Conservation (phyloP, 2,797 vertebrate species). For the Synanceia verrucosa region DNA sequence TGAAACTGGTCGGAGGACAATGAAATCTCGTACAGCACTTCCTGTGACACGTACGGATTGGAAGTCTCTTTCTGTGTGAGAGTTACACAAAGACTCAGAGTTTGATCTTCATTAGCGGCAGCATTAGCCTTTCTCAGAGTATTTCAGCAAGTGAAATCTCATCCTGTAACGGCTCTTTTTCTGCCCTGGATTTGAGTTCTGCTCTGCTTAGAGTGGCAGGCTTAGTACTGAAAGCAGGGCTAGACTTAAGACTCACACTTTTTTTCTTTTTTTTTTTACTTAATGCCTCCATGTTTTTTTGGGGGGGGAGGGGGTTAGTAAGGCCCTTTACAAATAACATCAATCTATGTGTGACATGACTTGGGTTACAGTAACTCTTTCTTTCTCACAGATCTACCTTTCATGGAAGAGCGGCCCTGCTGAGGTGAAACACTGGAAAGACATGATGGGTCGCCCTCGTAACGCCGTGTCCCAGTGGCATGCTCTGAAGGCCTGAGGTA, state of each 20-base stretch:
- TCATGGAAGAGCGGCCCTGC: constrained; percentile 99
- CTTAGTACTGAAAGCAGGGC: constrained; percentile 25
- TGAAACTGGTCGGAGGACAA: background rate
- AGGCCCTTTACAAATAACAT: constrained; percentile 35
- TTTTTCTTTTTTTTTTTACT: constrained; percentile 1
- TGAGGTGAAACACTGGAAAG: constrained; percentile 99
- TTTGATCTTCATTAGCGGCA: constrained; percentile 50
- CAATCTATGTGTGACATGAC: constrained; percentile 21
- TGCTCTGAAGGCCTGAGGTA: constrained; percentile 93
- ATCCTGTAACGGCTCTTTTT: constrained; percentile 35
- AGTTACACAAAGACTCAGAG: constrained; percentile 12
- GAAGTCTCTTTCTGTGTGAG: constrained; percentile 14
- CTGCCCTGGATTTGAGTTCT: constrained; percentile 33
- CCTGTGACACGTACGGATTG: constrained; percentile 4
- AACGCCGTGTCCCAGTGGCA: constrained; percentile 98
- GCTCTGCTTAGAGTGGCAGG: constrained; percentile 39
- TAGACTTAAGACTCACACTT: background rate
- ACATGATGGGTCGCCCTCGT: constrained; percentile 97
- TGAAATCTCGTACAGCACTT: constrained; percentile 5
- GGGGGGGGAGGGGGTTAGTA: too few relatives aligned
- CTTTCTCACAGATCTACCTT: constrained; percentile 90
- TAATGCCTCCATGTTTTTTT: constrained; percentile 4
- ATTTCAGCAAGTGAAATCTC: constrained; percentile 35
- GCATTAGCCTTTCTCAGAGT: constrained; percentile 28
- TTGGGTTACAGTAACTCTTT: constrained; percentile 11